A percentile compares a stretch with the other conserved stretches of the same genome.
Conservation (phyloP, 2,113 vertebrate species). For the Lipophrys pholis region DNA sequence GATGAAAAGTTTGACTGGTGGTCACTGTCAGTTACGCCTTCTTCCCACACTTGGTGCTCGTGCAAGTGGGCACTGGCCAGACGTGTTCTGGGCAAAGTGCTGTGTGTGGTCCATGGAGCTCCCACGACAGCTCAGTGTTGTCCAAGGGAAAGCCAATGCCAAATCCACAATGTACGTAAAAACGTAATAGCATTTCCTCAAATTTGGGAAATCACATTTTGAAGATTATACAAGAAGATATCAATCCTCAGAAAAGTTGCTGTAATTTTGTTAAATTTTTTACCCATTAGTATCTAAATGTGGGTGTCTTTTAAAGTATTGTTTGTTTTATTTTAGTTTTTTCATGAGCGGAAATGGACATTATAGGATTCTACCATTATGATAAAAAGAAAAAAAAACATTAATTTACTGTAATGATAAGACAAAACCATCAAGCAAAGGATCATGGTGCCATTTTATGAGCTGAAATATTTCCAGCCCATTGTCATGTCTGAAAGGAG, state of each 20-base stretch:
- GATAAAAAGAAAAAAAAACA: no score
- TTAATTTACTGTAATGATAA: constrained; percentile 33
- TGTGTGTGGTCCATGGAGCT: constrained; percentile 75
- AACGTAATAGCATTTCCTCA: constrained; percentile 67
- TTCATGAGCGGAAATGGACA: no score
- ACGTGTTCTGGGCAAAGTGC: constrained; percentile 50
- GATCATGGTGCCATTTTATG: constrained; percentile 61
- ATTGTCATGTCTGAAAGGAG: constrained; percentile 57
- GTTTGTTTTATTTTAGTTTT: background rate
- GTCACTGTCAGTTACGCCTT: constrained; percentile 33
- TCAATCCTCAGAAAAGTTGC: constrained; percentile 38
- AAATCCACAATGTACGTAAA: constrained; percentile 70
- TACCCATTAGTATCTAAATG: constrained; percentile 20
- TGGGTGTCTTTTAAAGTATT: constrained; percentile 15
- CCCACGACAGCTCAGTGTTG: constrained; percentile 52
- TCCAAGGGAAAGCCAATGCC: constrained; percentile 51
- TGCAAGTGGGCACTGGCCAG: constrained; percentile 51
- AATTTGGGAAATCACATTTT: constrained; percentile 63
- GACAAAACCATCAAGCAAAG: constrained; percentile 51
- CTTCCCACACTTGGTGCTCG: constrained; percentile 51
- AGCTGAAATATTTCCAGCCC: constrained; percentile 45
- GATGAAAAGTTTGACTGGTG: constrained; percentile 48
- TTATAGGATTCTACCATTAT: no score
- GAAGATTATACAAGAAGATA: constrained; percentile 52
- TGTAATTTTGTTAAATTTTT: constrained; percentile 18